Percentiles rank a stretch among this genome's conserved stretches.
Conservation (phyloP, 1,140 invertebrate genomes). For the Brachionus angularis region DNA sequence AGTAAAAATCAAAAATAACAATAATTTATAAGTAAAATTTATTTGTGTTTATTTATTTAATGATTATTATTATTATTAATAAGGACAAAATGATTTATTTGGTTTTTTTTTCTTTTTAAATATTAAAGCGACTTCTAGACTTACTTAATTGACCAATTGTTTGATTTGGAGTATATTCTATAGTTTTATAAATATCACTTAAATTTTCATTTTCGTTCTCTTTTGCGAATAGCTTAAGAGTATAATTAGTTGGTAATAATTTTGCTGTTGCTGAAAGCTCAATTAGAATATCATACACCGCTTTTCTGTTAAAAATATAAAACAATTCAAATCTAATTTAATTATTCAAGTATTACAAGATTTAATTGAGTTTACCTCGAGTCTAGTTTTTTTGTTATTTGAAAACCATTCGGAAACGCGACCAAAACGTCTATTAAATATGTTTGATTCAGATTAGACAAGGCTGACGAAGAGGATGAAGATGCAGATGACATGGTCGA, state of each 20-base stretch:
- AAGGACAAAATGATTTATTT: no score
- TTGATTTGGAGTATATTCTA: conserved; percentile 44
- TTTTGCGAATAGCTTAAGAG: conserved; percentile 32
- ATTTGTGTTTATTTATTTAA: no score
- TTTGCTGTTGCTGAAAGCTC: conserved; percentile 37
- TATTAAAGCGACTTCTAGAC: no score
- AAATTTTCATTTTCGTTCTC: conserved; percentile 2
- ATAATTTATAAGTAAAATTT: no score
- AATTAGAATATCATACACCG: conserved; percentile 39
- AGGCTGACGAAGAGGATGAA: conserved; percentile 7
- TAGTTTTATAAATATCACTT: conserved; percentile 1
- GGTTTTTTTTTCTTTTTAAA: no score
- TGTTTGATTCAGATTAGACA: conserved; percentile 12
- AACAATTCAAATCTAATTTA: no score
- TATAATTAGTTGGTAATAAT: conserved; percentile 42
- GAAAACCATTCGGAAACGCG: conserved; percentile 26
- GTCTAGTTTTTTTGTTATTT: conserved; percentile 32
- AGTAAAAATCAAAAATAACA: no score
- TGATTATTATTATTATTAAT: no score
- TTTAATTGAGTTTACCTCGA: conserved; percentile 6
- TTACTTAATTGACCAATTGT: conserved; percentile 41
- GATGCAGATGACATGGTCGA: conserved; percentile 28
- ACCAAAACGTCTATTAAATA: conserved; percentile 10
- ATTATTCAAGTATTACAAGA: no score
- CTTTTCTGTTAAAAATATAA: conserved; percentile 7